phyloP scores from a whole-genome alignment of 1,140 invertebrate genomes.

The Diuraphis noxia region DNA sequence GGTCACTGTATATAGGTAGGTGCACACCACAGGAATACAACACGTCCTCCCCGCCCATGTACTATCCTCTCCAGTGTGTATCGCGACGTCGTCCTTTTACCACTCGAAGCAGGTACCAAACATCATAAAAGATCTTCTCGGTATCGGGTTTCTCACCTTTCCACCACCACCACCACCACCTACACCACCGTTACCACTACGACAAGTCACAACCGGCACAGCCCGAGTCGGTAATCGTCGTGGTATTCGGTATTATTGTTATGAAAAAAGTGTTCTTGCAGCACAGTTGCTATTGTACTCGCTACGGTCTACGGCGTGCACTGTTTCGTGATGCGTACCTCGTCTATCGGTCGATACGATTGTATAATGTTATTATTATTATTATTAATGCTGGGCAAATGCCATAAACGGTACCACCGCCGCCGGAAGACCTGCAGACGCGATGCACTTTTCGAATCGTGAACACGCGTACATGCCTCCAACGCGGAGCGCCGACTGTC shows the following conservation, averaged over 20 bases:
- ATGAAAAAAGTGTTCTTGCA: background rate
- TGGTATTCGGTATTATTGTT: background rate
- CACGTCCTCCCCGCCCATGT: background rate
- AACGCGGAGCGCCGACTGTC: conserved; percentile 11
- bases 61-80: background rate
- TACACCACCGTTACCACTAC: background rate
- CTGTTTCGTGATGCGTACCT: background rate
- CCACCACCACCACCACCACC: background rate
- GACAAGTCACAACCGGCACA: background rate
- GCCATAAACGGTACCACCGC: background rate
- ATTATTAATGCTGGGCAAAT: background rate
- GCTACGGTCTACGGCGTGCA: background rate
- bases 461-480: background rate
- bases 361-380: too few relatives aligned
- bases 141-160: conserved; percentile 30
- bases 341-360: background rate
- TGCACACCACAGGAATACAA: background rate
- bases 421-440: background rate
- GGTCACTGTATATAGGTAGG: conserved; percentile 31
- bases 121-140: background rate
- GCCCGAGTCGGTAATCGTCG: background rate
- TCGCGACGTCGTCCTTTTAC: background rate
- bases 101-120: background rate
- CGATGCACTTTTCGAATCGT: background rate
- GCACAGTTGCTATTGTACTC: background rate